phyloP scores from a whole-genome alignment of 2,888 invertebrate species.

The Callyntrura sp. region DNA sequence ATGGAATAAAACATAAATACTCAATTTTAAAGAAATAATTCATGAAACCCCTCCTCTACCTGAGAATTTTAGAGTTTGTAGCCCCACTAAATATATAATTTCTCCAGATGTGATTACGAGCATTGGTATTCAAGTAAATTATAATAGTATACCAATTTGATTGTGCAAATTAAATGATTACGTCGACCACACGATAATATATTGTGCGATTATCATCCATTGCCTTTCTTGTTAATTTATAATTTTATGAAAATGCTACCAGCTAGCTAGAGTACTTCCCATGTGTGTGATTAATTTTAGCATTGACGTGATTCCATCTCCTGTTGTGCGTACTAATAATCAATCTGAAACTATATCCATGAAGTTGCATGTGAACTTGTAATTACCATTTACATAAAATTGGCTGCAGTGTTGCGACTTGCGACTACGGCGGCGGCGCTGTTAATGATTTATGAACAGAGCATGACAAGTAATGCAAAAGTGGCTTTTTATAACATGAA shows the following conservation, averaged over 20 bases:
- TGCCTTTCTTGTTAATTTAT: too few relatives aligned
- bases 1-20: too few relatives aligned
- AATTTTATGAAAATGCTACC: too few relatives aligned
- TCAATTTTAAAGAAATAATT: too few relatives aligned
- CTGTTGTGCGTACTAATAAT: not conserved
- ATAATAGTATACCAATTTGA: not conserved
- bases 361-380: constrained; percentile 53
- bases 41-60: too few relatives aligned
- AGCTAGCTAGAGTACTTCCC: too few relatives aligned
- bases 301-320: not conserved
- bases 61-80: too few relatives aligned
- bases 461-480: constrained; percentile 62
- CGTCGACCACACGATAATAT: not conserved
- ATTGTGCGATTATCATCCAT: not conserved
- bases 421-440: constrained; percentile 11
- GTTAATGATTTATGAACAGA: constrained; percentile 67
- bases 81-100: too few relatives aligned
- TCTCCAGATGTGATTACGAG: too few relatives aligned
- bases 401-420: not conserved
- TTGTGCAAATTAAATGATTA: not conserved
- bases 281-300: not conserved
- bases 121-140: too few relatives aligned
- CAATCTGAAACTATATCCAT: not conserved
- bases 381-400: constrained; percentile 58
- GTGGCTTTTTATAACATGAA: constrained; percentile 19